Evolutionary conservation across 2,113 vertebrate genomes (phyloP), one percentile per base, ranked within the genome.

Genomic region (Cheilinus undulatus): DNA sequence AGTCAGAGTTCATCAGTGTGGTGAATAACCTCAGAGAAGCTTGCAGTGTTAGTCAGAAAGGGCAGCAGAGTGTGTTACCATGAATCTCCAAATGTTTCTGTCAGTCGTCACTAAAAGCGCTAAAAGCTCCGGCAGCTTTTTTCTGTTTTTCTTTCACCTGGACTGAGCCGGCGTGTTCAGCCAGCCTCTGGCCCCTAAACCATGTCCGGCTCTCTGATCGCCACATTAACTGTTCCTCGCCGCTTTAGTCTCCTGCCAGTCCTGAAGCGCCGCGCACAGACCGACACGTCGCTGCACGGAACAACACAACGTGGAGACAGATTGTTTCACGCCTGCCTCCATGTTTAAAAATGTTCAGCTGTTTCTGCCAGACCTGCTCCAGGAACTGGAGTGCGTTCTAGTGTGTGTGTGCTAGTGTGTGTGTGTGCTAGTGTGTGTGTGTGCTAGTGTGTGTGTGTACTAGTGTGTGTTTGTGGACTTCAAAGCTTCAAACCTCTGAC

Each of bases 141-240:
- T 36, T 11, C 32, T 36, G 32, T 38, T 38, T 38, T 2, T 15
- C 13, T 11, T 13, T 12, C 51, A 23, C 11, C 26, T 28, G 2
- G 42, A 4, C 27, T 13, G 9, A 30, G 49, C 42, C 62, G 26
- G 56, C 11, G 46, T 51, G 28, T 28, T 27, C 14, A 58, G 79
- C 67, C 34, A 67, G 76, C 26, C 22, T 10, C 38, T 52, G 72
- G 62, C 53, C 46, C 38, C 17, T 42, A 45, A 36, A 62, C 26
- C 78, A 0, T 24, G 27, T 36, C 57, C 7, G 36, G 45, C 20
- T 34, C 51, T 52, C 58, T 38, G 30, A 59, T 48, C 52, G 1
- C 15, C 30, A 42, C 32, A 60, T 26, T 43, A 61, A 59, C 43
- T 5, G 46, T 22, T 56, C 12, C 42, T 13, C 10, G 12, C 19